Conservation (phyloP, 1,140 invertebrate genomes). For the Rhagoletis pomonella region DNA sequence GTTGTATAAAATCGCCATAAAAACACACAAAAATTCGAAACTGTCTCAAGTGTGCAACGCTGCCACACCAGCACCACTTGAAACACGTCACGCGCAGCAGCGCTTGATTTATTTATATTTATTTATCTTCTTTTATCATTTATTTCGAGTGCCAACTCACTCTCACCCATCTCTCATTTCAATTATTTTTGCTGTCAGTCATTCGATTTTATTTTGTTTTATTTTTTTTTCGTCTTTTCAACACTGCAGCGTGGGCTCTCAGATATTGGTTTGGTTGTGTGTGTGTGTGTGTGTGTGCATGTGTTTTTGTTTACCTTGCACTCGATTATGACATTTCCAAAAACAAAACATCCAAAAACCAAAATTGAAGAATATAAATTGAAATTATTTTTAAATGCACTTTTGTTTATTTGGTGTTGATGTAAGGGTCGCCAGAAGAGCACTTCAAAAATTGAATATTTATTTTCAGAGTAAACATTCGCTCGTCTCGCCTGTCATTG, state of each 20-base stretch:
- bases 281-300: neutral
- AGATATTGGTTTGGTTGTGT: too few species aligned
- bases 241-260: neutral
- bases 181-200: constrained; percentile 44
- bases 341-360: neutral
- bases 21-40: constrained; percentile 5
- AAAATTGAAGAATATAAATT: constrained; percentile 19
- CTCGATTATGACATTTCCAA: constrained; percentile 33
- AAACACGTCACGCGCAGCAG: constrained; percentile 25
- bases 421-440: neutral
- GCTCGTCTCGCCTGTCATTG: constrained; percentile 10
- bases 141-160: constrained; percentile 26
- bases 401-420: neutral
- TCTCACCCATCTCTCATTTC: constrained; percentile 28
- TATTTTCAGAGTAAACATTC: constrained; percentile 34
- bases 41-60: constrained; percentile 26
- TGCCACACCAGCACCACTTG: neutral
- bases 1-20: neutral
- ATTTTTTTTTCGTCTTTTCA: neutral
- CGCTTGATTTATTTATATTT: constrained; percentile 48
- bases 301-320: constrained; percentile 45
- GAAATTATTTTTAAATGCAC: constrained; percentile 31
- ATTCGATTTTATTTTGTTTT: neutral
- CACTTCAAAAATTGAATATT: constrained; percentile 46
- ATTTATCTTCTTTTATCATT: constrained; percentile 25